Conservation (phyloP, 2,888 invertebrate genomes). For the Xanthorhoe designata region DNA sequence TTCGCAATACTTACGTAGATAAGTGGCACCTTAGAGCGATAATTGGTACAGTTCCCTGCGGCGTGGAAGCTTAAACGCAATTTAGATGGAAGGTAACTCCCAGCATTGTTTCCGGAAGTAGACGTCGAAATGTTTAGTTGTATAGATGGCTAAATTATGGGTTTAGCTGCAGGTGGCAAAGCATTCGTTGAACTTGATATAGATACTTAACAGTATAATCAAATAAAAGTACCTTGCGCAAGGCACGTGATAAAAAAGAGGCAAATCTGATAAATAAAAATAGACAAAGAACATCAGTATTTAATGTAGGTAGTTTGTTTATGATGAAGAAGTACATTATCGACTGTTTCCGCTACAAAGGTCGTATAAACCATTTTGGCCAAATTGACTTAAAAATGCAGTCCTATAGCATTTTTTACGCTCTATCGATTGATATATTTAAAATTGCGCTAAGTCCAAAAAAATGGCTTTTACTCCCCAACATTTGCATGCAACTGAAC, state of each 20-base stretch:
- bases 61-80: constrained; percentile 29
- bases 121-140: constrained; percentile 8
- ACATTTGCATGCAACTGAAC: no score
- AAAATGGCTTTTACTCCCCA: no score
- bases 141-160: constrained; percentile 14
- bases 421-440: no score
- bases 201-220: not conserved
- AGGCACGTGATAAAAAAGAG: not conserved
- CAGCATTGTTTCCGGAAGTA: constrained; percentile 42
- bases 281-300: not conserved
- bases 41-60: constrained; percentile 35
- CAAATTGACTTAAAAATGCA: no score
- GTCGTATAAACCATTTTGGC: no score
- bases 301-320: no score
- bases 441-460: no score
- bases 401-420: no score
- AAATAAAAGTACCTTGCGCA: no score
- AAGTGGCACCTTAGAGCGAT: constrained; percentile 31
- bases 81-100: constrained; percentile 28
- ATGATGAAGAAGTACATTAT: no score
- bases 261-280: not conserved
- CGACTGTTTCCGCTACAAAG: no score
- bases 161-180: not conserved
- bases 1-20: constrained; percentile 35
- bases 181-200: not conserved